Base-by-base conservation (phyloP, 2,113 vertebrate genomes). In the Albula goreensis region DNA sequence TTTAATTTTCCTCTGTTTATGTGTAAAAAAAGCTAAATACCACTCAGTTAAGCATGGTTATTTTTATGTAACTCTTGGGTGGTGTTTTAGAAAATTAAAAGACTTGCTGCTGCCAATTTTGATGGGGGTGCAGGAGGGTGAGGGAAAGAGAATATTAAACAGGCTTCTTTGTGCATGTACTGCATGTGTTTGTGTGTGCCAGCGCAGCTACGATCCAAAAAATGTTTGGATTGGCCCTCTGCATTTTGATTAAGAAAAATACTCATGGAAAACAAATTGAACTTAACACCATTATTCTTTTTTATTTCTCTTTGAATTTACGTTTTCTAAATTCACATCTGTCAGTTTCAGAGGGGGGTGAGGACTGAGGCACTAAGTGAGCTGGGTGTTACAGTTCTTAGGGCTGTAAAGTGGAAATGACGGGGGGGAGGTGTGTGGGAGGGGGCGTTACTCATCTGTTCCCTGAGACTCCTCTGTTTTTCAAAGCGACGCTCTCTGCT, bases 401-500 rank as follows among this genome's bases (percentile, higher is more conserved):
- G 31, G 80, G 85, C 63, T 56, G 74, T 51, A 82, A 82, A 86
- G 63, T 50, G 66, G 53, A 82, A 78, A 83, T 25, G 74, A 31
- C 15, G 66, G 81, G 85, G 22, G 70, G n/a, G 1, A 7, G 60
- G 31, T 41, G 31, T 41, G 53, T 7, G 70, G 6, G 53, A 12
- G 53, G 63, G 22, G 70, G 19, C 6, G 19, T n/a, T 8, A 86
- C 74, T 83, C 74, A 56, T 82, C 60, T 66, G 52, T 81, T 86
- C 85, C 85, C 80, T n/a, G n/a, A 80, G 84, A 52, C 25, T 79
- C 48, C n/a, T 50, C 41, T 82, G 60, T 49, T 82, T 86, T 52
- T 51, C 80, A 74, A 52, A 77, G 66, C 74, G 41, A 56, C 70
- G 51, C 60, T 74, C n/a, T 31, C 70, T 48, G 51, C 41, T 48